These are phyloP conservation scores for Cepaea hortensis DNA, from an alignment of 2,888 invertebrate genomes.

Conservation along the genomic window DNA sequence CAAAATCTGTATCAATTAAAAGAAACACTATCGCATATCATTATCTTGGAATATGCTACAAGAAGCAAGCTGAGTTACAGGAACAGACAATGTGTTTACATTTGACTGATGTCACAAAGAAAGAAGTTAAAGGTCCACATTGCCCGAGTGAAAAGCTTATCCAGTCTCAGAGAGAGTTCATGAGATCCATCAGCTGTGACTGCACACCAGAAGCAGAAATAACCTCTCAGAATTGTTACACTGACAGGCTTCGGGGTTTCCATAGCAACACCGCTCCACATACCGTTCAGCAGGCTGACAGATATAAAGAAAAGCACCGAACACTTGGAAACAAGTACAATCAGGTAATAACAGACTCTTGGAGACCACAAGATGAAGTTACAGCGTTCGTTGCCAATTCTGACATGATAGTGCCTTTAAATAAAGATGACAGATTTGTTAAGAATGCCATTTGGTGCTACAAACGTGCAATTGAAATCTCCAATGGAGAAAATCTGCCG, in stretches of 20 bases:
- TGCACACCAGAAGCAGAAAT: not conserved
- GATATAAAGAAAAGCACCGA: not conserved
- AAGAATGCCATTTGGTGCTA: slow-evolving; percentile 17
- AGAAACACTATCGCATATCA: slow-evolving; percentile 12
- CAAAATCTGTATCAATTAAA: slow-evolving; percentile 26
- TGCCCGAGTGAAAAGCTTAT: not conserved
- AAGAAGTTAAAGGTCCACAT: not conserved
- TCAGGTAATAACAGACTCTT: not conserved
- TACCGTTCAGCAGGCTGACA: not conserved
- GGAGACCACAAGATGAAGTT: not conserved
- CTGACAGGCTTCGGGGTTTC: too few species aligned
- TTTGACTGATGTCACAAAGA: not conserved
- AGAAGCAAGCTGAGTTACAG: not conserved
- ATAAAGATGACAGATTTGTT: not conserved
- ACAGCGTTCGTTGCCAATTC: not conserved
- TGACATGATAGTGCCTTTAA: not conserved
- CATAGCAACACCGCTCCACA: too few species aligned
- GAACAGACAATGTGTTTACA: not conserved
- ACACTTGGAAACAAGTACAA: not conserved
- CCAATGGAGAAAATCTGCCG: slow-evolving; percentile 20
- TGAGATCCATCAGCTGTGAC: not conserved
- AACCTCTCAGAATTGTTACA: not conserved
- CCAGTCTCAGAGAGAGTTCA: not conserved
- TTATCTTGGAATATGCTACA: slow-evolving; percentile 15
- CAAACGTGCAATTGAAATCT: slow-evolving; percentile 1